phyloP scores from a whole-genome alignment of 2,113 vertebrate genomes.

The Nerophis lumbriciformis region DNA sequence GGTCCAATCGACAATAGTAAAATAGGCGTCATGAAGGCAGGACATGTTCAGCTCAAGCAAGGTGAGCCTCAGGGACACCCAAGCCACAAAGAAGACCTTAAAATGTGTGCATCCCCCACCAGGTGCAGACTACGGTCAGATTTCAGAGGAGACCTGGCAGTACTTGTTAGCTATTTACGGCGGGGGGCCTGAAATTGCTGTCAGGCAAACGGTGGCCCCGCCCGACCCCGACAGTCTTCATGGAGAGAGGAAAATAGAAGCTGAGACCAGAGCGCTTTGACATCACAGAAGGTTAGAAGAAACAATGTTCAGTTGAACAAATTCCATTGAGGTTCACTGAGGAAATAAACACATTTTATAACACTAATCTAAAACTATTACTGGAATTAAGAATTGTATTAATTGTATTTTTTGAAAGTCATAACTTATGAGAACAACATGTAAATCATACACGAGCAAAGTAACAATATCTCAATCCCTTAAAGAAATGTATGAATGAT shows the following conservation, averaged over 20 bases:
- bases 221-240: slow-evolving; percentile 76
- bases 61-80: slow-evolving; percentile 63
- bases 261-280: slow-evolving; percentile 87
- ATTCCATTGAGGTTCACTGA: no score
- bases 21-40: slow-evolving; percentile 85
- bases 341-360: no score
- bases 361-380: no score
- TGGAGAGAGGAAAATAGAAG: slow-evolving; percentile 92
- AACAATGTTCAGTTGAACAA: neutral
- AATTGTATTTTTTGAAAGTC: no score
- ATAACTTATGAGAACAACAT: no score
- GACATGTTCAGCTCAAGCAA: slow-evolving; percentile 91
- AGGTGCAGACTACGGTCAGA: slow-evolving; percentile 98
- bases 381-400: no score
- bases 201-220: slow-evolving; percentile 82
- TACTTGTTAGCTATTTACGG: slow-evolving; percentile 86
- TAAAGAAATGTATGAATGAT: no score
- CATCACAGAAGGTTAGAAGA: slow-evolving; percentile 30
- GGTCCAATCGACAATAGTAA: slow-evolving; percentile 95
- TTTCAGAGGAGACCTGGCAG: slow-evolving; percentile 93
- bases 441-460: no score
- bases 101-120: neutral
- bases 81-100: neutral
- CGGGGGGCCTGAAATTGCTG: slow-evolving; percentile 88
- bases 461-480: no score